Evolutionary conservation across 2,888 invertebrate species (phyloP), one percentile per base, ranked within the genome.

Genomic region (Chymomyza caudatula): DNA sequence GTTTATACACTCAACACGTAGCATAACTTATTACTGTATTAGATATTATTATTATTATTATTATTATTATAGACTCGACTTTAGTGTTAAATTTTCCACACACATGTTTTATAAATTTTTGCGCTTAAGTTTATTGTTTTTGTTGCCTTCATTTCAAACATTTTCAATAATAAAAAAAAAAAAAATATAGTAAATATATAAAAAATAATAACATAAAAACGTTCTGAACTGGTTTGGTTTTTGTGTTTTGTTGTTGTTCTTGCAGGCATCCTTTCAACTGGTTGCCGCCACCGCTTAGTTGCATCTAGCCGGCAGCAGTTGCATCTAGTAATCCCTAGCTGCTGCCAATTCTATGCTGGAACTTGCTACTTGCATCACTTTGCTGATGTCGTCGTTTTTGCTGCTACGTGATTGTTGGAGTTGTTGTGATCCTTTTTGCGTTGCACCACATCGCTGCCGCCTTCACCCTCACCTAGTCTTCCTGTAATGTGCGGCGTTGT

Each of bases 181-280:
- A 47, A 49, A 57, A 60, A 62, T 67, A 78, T 85, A 73, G 80
- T 85, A 74, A 82, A 85, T 81, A 58, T 42, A 74, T 85, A 81
- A 81, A 71, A 87, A 83, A 79, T 19, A 57, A 44, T 83, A 87
- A 82, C 84, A 87, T 87, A 87, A 87, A 75, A 74, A 71, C 73
- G 73, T 82, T 82, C 86, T 79, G 81, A 82, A 82, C 81, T 82
- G 86, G 87, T 87, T 82, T 82, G 87, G 84, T 87, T 83, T 84
- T 65, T 65, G 58, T 76, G 66, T 53, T 22, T 8, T 51, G 61
- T 1, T 56, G 23, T 56, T 42, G 42, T 22, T 4, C 2, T 60
- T 23, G 20, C 25, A 8, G 3, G n/a, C 29, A 29, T 23, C 23
- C 47, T 44, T 23, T 29, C 17, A n/a, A 25, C 37, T 19, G 11